These are phyloP conservation scores for Saccostrea echinata DNA, from an alignment of 1,140 invertebrate species.

Conservation along the genomic window DNA sequence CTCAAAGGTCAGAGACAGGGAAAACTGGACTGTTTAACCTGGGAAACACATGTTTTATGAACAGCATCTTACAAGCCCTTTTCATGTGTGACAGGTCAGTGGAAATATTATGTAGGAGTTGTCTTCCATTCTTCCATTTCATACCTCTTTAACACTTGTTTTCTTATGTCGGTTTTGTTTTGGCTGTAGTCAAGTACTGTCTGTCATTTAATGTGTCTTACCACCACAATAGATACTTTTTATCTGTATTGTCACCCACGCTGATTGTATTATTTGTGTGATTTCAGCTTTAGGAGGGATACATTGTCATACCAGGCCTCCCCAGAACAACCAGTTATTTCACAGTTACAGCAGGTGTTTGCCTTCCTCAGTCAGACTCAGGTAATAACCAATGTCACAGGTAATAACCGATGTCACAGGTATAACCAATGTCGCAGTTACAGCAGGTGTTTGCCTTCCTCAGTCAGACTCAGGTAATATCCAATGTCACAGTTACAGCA, in stretches of 20 bases:
- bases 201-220: too few species aligned
- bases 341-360: slow-evolving; percentile 87
- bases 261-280: neutral
- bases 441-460: too few species aligned
- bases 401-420: too few species aligned
- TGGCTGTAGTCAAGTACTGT: too few species aligned
- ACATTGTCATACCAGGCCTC: slow-evolving; percentile 81
- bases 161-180: too few species aligned
- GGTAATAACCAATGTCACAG: slow-evolving; percentile 54
- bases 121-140: too few species aligned
- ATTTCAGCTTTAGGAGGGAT: slow-evolving; percentile 84
- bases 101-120: neutral
- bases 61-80: slow-evolving; percentile 83
- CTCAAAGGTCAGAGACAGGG: slow-evolving; percentile 74
- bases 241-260: too few species aligned
- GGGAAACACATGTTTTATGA: slow-evolving; percentile 79
- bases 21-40: slow-evolving; percentile 88
- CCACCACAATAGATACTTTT: too few species aligned
- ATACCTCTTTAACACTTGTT: too few species aligned
- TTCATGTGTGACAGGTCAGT: slow-evolving; percentile 88
- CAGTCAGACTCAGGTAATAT: too few species aligned
- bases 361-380: slow-evolving; percentile 87
- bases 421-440: too few species aligned
- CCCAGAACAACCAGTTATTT: slow-evolving; percentile 82
- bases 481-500: slow-evolving; percentile 86